Conservation (phyloP, 2,797 vertebrate genomes). For the Pseudochirops cupreus region DNA sequence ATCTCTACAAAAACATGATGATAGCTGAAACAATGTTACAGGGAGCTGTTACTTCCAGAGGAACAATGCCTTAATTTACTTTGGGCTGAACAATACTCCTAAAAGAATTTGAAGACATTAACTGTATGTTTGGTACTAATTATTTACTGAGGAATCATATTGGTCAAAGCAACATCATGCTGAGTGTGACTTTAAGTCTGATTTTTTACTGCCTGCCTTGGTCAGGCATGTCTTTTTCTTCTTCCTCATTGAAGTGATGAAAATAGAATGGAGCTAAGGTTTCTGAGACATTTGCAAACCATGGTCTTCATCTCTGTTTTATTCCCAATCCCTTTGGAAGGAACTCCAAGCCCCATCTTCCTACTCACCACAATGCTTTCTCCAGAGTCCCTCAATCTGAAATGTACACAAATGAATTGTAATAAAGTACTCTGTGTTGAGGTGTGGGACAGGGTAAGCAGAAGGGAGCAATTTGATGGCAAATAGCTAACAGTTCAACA, state of each 20-base stretch:
- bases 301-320: not conserved
- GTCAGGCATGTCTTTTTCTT: not conserved
- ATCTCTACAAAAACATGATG: not conserved
- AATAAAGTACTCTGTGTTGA: not conserved
- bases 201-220: not conserved
- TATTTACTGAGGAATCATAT: not conserved
- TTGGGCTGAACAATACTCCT: not conserved
- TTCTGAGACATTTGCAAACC: not conserved
- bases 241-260: not conserved
- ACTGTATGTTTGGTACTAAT: not conserved
- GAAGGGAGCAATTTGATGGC: not conserved
- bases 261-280: not conserved
- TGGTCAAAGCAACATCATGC: not conserved
- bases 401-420: not conserved
- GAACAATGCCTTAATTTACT: not conserved
- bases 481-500: not conserved
- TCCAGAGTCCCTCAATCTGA: not conserved
- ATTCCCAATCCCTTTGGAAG: not conserved
- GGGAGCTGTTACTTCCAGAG: not conserved
- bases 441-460: not conserved
- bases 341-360: not conserved
- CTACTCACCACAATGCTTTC: not conserved
- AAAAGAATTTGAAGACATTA: not conserved
- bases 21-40: not conserved
- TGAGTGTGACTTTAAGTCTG: not conserved